These are phyloP conservation scores for Chrysomallon squamiferum DNA, from an alignment of 1,140 invertebrate genomes.

Conservation along the genomic window DNA sequence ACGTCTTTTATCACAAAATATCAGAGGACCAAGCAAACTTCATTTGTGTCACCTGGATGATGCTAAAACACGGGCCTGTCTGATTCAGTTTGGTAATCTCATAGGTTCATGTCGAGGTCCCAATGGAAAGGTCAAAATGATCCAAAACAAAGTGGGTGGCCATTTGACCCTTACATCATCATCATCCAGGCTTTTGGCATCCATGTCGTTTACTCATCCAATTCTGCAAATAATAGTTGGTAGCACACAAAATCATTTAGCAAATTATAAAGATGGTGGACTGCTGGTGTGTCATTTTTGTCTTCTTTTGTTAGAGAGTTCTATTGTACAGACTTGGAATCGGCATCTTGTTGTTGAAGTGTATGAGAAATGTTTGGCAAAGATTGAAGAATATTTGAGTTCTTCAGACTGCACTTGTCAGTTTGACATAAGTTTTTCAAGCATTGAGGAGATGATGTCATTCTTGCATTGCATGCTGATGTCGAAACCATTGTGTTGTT, in stretches of 20 bases:
- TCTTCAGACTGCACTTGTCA: slow-evolving; percentile 4
- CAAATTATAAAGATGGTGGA: slow-evolving; percentile 29
- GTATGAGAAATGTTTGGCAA: slow-evolving; percentile 20
- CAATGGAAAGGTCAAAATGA: slow-evolving; percentile 22
- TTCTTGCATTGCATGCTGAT: slow-evolving; percentile 15
- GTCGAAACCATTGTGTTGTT: slow-evolving; percentile 20
- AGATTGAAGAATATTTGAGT: slow-evolving; percentile 11
- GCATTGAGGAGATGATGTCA: slow-evolving; percentile 14
- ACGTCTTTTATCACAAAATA: too few species aligned
- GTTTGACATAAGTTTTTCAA: slow-evolving; percentile 11
- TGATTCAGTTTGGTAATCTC: background rate
- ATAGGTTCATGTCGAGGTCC: slow-evolving; percentile 18
- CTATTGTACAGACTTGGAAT: slow-evolving; percentile 5
- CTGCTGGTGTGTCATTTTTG: slow-evolving; percentile 14
- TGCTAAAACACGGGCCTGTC: background rate
- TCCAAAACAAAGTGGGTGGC: slow-evolving; percentile 31
- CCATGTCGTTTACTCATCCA: slow-evolving; percentile 25
- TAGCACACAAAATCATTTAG: slow-evolving; percentile 22
- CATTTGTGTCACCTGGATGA: background rate
- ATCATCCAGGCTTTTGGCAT: slow-evolving; percentile 17
- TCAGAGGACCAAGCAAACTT: background rate
- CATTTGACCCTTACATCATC: slow-evolving; percentile 25
- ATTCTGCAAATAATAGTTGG: slow-evolving; percentile 17
- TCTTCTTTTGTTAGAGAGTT: slow-evolving; percentile 14
- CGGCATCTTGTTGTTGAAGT: slow-evolving; percentile 13